A percentile compares a stretch with the other conserved stretches of the same genome.
These are phyloP conservation scores for Thalassaphorura encarpata DNA, from an alignment of 1,140 invertebrate species.

Conservation along the genomic window DNA sequence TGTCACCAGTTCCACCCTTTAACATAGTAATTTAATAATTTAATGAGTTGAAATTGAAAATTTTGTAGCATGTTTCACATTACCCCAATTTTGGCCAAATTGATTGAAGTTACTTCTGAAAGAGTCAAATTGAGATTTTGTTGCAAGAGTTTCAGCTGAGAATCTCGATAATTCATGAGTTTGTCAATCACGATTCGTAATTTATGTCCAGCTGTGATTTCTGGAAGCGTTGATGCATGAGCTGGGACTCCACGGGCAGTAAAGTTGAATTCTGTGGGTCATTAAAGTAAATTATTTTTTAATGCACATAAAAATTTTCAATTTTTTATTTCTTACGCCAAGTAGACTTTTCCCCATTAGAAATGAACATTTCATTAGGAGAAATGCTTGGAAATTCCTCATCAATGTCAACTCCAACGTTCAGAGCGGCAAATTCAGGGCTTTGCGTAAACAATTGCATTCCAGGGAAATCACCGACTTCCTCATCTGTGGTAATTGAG, in stretches of 20 bases:
- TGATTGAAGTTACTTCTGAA: slow-evolving; percentile 79
- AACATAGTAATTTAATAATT: slow-evolving; percentile 8
- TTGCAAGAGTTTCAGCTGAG: slow-evolving; percentile 54
- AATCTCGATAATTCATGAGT: slow-evolving; percentile 59
- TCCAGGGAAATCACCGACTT: slow-evolving; percentile 72
- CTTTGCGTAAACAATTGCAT: slow-evolving; percentile 72
- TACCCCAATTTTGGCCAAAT: slow-evolving; percentile 69
- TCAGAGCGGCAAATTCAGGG: slow-evolving; percentile 64
- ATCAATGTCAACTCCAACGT: slow-evolving; percentile 83
- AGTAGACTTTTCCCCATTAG: slow-evolving; percentile 59
- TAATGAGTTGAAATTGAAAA: slow-evolving; percentile 9
- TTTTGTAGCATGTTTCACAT: background rate
- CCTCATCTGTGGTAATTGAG: slow-evolving; percentile 77
- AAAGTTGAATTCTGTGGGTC: slow-evolving; percentile 27
- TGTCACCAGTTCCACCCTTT: slow-evolving; percentile 77
- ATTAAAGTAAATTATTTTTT: too few relatives aligned
- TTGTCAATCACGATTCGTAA: slow-evolving; percentile 60
- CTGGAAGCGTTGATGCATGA: slow-evolving; percentile 72
- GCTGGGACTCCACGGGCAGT: slow-evolving; percentile 59
- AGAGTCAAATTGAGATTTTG: slow-evolving; percentile 55
- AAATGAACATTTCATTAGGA: slow-evolving; percentile 57
- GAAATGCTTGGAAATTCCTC: too few relatives aligned
- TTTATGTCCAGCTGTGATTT: slow-evolving; percentile 77
- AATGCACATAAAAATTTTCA: too few relatives aligned
- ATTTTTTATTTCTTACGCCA: too few relatives aligned